Evolutionary conservation across 2,888 invertebrate species (phyloP), one percentile per base, ranked within the genome.

Genomic region (Epirrhoe tristata): DNA sequence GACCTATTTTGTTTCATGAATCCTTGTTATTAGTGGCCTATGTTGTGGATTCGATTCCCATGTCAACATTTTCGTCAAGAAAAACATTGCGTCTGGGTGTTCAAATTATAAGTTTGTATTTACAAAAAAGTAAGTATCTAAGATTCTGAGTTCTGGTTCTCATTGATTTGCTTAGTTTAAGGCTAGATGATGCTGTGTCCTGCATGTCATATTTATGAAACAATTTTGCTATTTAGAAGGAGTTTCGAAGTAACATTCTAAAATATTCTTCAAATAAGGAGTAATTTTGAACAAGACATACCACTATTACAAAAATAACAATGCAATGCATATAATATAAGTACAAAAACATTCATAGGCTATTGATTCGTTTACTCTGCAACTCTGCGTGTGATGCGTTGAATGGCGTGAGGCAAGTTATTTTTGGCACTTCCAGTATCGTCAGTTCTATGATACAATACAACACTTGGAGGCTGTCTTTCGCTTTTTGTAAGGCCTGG

Each of bases 391-490:
- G 92, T 0, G 63, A 54, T 0, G 74, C 72, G 24, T 86, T 84
- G 53, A 86, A 92, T 0, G 88, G 85, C 52, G 78, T 82, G 0
- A 91, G 80, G 5, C 77, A 73, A 0, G 91, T 93, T 66, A 93
- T 91, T 70, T 83, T 87, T 0, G 91, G 88, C 12, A 80, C 80
- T 8, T 88, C 87, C 39, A 83, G 58, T 60, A 91, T 83, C 5
- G 89, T 90, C 48, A 93, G 53, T 71, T 93, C 93, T 80, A 93
- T 87, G 55, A 93, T 87, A 69, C 89, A 91, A 70, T 91, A 89
- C 10, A 93, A 69, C 0, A 88, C 88, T 78, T 91, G 88, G 0
- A 93, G 77, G 1, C 77, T 82, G 32, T 89, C 86, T 51, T 86
- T 90, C 1, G 91, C 92, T 67, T 87, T 87, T 64, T 85, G 84